A percentile compares a stretch with the other conserved stretches of the same genome.
Evolutionary conservation across 2,797 vertebrate genomes (phyloP).

Genomic region (Apodemus agrarius): DNA sequence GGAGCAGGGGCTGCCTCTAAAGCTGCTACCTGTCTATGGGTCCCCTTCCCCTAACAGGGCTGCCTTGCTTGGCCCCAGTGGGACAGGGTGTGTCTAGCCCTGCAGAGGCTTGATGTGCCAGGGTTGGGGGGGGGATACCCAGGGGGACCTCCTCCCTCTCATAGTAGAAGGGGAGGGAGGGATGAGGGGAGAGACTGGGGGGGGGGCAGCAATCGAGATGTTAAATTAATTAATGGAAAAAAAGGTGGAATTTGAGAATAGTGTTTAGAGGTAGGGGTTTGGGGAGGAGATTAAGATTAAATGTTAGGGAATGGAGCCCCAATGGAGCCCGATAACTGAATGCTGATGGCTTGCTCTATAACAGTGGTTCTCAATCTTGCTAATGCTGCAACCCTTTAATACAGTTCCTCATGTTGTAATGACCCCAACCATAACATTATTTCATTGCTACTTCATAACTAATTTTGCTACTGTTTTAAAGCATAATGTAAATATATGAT

Average conservation of each 20-base stretch:
- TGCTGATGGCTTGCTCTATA: neutral
- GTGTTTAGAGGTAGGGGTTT: neutral
- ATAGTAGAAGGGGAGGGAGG: neutral
- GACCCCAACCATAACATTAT: neutral
- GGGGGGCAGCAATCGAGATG: neutral
- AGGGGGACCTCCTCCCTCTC: neutral
- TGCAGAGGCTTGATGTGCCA: neutral
- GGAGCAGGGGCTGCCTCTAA: neutral
- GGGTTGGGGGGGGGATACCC: too few relatives aligned
- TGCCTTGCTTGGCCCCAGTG: neutral
- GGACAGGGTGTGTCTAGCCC: neutral
- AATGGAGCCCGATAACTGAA: neutral
- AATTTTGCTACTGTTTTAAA: neutral
- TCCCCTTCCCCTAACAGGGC: neutral
- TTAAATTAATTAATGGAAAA: neutral
- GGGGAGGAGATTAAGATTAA: neutral
- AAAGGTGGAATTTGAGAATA: neutral
- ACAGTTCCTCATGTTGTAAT: neutral
- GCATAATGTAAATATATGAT: neutral
- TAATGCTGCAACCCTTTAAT: neutral
- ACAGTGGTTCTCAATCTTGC: neutral
- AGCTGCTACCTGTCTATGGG: neutral
- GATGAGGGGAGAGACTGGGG: neutral
- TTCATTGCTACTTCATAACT: neutral
- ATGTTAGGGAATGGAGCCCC: too few relatives aligned